A percentile compares a stretch with the other conserved stretches of the same genome.
Evolutionary conservation across 2,113 vertebrate genomes (phyloP).

Genomic region (Neogale vison): DNA sequence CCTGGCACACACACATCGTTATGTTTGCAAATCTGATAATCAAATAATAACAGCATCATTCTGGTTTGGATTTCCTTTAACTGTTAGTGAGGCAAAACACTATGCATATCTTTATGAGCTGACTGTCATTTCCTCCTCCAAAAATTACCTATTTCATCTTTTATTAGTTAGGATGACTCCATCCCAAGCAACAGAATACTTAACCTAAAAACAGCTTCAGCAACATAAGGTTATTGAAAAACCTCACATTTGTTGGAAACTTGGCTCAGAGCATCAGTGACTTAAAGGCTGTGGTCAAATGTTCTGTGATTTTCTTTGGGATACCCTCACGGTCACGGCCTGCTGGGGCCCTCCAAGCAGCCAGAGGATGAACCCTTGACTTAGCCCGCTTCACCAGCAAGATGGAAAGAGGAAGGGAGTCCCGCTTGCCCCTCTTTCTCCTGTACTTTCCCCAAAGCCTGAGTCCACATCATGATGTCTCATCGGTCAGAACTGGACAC

Average conservation of each 20-base stretch:
- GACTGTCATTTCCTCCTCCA: not conserved
- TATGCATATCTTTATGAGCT: not conserved
- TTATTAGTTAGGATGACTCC: not conserved
- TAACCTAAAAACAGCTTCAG: not conserved
- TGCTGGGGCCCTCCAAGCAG: not conserved
- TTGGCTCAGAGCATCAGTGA: not conserved
- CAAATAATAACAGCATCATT: not conserved
- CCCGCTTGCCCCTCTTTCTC: not conserved
- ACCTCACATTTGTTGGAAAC: not conserved
- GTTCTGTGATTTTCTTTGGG: not conserved
- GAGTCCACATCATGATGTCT: not conserved
- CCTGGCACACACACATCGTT: not conserved
- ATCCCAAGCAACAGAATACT: not conserved
- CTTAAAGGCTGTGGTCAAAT: not conserved
- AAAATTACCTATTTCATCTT: not conserved
- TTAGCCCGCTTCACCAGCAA: not conserved
- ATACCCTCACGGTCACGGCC: not conserved
- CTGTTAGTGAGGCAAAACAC: not conserved
- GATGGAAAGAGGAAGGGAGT: not conserved
- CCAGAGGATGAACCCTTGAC: not conserved
- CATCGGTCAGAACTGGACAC: not conserved
- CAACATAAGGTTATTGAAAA: not conserved
- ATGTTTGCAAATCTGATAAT: not conserved
- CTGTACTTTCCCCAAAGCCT: not conserved
- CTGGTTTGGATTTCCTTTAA: not conserved